These are phyloP conservation scores for Anguilla japonica DNA, from an alignment of 2,113 vertebrate species.

Conservation along the genomic window DNA sequence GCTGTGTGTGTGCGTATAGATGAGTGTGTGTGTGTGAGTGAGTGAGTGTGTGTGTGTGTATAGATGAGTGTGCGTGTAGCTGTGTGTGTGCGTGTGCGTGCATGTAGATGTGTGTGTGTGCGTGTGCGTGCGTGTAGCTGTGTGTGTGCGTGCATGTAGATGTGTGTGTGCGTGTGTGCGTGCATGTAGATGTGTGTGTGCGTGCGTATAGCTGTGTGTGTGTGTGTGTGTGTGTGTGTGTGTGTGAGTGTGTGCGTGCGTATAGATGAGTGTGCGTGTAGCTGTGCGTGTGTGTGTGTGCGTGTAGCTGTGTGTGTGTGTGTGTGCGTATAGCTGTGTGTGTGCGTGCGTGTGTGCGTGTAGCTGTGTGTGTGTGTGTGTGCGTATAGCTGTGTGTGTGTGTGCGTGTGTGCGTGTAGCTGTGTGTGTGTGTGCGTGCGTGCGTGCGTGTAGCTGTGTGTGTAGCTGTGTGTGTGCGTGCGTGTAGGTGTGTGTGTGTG, in stretches of 20 bases:
- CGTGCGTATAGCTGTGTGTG: slow-evolving; percentile 29
- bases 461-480: slow-evolving; percentile 4
- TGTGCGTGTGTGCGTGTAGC: slow-evolving; percentile 26
- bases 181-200: slow-evolving; percentile 44
- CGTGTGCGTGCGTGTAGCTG: not conserved
- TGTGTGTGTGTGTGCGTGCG: slow-evolving; percentile 32
- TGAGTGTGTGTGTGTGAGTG: slow-evolving; percentile 22
- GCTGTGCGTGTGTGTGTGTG: slow-evolving; percentile 34
- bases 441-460: not conserved
- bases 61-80: not conserved
- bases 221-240: slow-evolving; percentile 37
- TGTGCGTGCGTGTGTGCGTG: slow-evolving; percentile 29
- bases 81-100: slow-evolving; percentile 26
- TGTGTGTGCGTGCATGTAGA: slow-evolving; percentile 34
- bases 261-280: slow-evolving; percentile 25
- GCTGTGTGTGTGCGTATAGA: slow-evolving; percentile 1
- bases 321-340: slow-evolving; percentile 34
- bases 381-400: slow-evolving; percentile 24
- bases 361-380: slow-evolving; percentile 39
- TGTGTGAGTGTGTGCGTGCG: slow-evolving; percentile 36
- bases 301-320: slow-evolving; percentile 39
- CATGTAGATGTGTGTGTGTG: not conserved
- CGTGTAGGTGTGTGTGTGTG: slow-evolving; percentile 17
- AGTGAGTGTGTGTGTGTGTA: slow-evolving; percentile 13
- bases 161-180: slow-evolving; percentile 20